phyloP scores from a whole-genome alignment of 1,140 invertebrate genomes.

The Dreissena polymorpha region DNA sequence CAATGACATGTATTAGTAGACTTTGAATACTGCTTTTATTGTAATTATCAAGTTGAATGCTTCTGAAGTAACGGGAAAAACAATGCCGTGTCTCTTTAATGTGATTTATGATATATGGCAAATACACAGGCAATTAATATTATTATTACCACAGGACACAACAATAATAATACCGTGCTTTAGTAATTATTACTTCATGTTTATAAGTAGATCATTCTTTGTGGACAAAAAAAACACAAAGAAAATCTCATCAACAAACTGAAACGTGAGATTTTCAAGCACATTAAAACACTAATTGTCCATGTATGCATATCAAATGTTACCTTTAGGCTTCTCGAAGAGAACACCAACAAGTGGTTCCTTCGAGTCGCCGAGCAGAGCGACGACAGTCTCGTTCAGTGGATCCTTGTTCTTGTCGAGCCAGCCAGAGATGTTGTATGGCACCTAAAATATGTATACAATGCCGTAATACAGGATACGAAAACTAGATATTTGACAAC shows the following conservation, averaged over 20 bases:
- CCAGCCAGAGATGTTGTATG: conserved; percentile 97
- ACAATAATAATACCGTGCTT: background rate
- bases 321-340: conserved; percentile 57
- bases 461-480: too few relatives aligned
- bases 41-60: background rate
- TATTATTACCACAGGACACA: background rate
- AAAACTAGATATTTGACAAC: too few relatives aligned
- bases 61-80: background rate
- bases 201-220: background rate
- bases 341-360: conserved; percentile 64
- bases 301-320: background rate
- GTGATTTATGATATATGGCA: background rate
- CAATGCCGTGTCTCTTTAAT: background rate
- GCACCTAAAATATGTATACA: conserved; percentile 83
- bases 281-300: background rate
- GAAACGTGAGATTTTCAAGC: background rate
- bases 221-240: background rate
- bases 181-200: background rate
- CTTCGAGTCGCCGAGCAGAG: conserved; percentile 64
- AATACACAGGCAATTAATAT: background rate
- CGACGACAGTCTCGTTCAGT: conserved; percentile 90
- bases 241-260: background rate
- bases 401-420: conserved; percentile 99
- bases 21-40: background rate
- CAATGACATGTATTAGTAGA: background rate